phyloP scores from a whole-genome alignment of 2,888 invertebrate species.

The Eupithecia pulchellata region DNA sequence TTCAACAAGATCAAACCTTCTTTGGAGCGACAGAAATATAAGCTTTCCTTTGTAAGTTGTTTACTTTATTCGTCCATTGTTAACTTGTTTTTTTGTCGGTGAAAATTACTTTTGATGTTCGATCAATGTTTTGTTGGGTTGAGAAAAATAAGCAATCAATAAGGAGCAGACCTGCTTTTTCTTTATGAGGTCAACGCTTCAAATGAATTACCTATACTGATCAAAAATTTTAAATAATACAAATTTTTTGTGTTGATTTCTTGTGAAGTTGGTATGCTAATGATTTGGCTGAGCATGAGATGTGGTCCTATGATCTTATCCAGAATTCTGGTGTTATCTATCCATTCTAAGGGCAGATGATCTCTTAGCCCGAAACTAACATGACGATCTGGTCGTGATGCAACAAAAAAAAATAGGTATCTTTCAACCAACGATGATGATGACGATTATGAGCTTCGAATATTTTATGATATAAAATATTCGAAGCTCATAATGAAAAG shows the following conservation, averaged over 20 bases:
- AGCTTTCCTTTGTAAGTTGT: slow-evolving; percentile 3
- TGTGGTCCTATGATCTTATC: background rate
- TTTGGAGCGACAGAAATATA: slow-evolving; percentile 11
- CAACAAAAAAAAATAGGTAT: background rate
- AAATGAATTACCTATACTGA: background rate
- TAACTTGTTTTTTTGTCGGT: background rate
- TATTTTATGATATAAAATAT: background rate
- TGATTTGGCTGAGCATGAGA: background rate
- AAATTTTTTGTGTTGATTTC: too few species aligned
- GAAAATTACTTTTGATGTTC: slow-evolving; percentile 5
- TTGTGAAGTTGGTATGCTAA: background rate
- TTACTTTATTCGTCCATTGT: slow-evolving; percentile 16
- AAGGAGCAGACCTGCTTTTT: background rate
- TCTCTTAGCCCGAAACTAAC: background rate
- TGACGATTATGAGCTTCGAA: too few species aligned
- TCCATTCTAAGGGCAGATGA: background rate
- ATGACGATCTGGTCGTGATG: background rate
- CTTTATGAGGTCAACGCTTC: background rate
- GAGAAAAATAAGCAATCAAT: background rate
- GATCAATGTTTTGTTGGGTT: background rate
- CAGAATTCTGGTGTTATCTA: background rate
- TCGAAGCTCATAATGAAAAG: slow-evolving; percentile 2
- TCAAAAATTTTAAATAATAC: too few species aligned
- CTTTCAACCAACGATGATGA: background rate
- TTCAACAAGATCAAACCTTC: slow-evolving; percentile 16